Base-by-base conservation (phyloP, 2,888 invertebrate species). In the Nymphalis urticae region DNA sequence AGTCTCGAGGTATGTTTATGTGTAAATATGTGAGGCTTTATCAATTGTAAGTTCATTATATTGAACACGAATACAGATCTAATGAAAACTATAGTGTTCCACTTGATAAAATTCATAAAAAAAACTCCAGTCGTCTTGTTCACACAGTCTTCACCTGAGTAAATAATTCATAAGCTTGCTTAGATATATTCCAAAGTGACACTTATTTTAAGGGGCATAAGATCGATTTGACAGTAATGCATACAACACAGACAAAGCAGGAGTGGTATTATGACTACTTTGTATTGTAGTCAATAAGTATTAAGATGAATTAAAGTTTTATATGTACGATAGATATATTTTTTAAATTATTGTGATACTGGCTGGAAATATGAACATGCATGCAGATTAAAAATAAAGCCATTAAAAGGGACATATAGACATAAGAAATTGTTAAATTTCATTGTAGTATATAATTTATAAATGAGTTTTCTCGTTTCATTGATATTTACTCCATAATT, bases 131-230 rank as follows among this genome's bases (percentile, higher is more conserved):
- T 42, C 58, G 16, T 59, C 48, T 66, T 62, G 48, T 66, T 62
- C 61, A 48, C 60, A 66, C 66, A 50, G 19, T 32, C 75, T 77
- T 75, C 80, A 79, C 80, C 80, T 82, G 82, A 80, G 82, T 80
- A 82, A 79, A 79, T 73, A 73, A 71, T 71, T 64, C 69, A 68
- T 68, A 69, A 67, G 59, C 61, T 62, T 59, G n/a, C 3, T 16
- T 36, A 42, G 42, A n/a, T 10, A 19, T 19, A 13, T 9, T 42
- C 47, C 10, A 62, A 67, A 48, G 62, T 58, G 50, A 54, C 42
- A 27, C 13, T 21, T 63, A 27, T 8, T 1, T 17, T n/a, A 2
- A 36, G 9, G 5, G 1, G 19, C 50, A 56, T 50, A 67, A 56
- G 67, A 50, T 48, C 42, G 50, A 66, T 32, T 32, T 19, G 17